Base-by-base conservation (phyloP, 2,113 vertebrate genomes). In the Takifugu bimaculatus region DNA sequence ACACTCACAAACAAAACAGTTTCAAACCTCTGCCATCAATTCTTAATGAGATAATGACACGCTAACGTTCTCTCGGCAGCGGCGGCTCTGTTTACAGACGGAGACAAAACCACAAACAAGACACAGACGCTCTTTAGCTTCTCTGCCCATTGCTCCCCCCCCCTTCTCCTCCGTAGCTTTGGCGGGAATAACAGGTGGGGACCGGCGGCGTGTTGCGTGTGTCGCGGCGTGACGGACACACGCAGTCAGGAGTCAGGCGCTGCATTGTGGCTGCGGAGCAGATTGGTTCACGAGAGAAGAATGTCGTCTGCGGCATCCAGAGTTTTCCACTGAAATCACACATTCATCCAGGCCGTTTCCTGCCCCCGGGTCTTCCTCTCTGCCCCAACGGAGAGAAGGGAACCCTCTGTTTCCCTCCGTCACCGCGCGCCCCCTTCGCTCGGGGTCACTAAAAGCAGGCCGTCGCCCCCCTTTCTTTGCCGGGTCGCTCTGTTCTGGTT, bases 11-110 rank as follows among this genome's bases (percentile, higher is more conserved):
- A 83, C 87, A 81, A 70, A 87, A 77, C 86, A 71, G 77, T 77
- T 79, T 71, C 74, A 81, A 72, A 57, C 78, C 55, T 62, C 67
- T 12, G 65, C 81, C 80, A 82, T 88, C 83, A 81, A 83, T 87
- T 83, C 78, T 83, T 90, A 90, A 87, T 88, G 86, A 87, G 88
- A 74, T 89, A 87, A 90, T 88, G 81, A 83, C 79, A 80, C 50
- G 77, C 66, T 83, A 68, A 81, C 85, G 59, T 45, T 48, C 81
- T 79, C 70, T 9, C 81, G 78, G 82, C 77, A 55, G 82, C 78
- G 54, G 82, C 78, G 54, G 73, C 81, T 72, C 68, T 86, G 82
- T 90, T 88, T 85, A 86, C 80, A 88, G 77, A 86, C 60, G 77
- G 78, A 73, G 70, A 79, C 74, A 75, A 54, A 78, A 85, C 86